Base-by-base conservation (phyloP, 2,797 vertebrate genomes). In the Microctenopoma lineatum region DNA sequence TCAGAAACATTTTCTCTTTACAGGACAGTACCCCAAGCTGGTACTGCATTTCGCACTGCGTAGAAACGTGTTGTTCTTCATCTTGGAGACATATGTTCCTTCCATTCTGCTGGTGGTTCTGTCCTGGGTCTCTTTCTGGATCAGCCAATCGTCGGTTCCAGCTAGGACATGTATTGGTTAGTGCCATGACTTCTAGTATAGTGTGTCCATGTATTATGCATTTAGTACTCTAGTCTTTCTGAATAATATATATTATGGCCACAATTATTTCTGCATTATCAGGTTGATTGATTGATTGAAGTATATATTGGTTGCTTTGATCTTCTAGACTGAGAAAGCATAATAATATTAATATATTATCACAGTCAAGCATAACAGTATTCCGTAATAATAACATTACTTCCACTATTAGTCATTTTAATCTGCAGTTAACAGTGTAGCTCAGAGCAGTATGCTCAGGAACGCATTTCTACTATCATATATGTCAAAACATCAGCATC, bases 101-200 rank as follows among this genome's bases (percentile, higher is more conserved):
- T 97, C 96, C 39, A 92, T 93, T 68, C 93, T 97, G 16, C 92
- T 97, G 72, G 96, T 98, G 67, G 95, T 96, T 29, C 94, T 97
- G 38, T 98, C 96, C 67, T 97, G 96, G 96, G 96, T 97, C 3
- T 98, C 96, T 0, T 97, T 98, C 89, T 97, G 96, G 96, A 97
- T 97, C 90, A 97, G 96, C 84, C 96, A 97, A 80, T 95, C 96
- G 4, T 98, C 96, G 0, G 96, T 97, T 29, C 96, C 96, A 27
- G 96, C 96, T 44, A 92, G 96, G 75, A 96, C 96, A 73, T 96
- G 96, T 79, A 97, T 97, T 70, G 96, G 96, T 97, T 85, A 68
- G 90, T 81, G 27, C 11, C 29, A 46, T 5, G 42, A 32, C 6
- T 55, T 10, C 14, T 16, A 26, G 26, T 25, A 4, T 10, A 32